phyloP scores from a whole-genome alignment of 1,140 invertebrate genomes.

The Eurosta solidaginis region DNA sequence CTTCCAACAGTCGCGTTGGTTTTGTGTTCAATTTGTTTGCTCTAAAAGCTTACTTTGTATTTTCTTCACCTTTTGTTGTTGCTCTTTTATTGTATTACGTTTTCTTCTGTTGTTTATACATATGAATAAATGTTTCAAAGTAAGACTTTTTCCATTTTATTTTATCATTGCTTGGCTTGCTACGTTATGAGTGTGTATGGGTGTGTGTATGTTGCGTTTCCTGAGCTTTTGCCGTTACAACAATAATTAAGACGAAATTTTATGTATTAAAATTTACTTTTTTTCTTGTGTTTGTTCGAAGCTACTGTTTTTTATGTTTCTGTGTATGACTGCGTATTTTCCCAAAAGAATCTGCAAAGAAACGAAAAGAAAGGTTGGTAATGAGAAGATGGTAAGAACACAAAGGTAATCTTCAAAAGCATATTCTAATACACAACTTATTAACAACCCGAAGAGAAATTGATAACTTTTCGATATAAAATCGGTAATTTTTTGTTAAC shows the following conservation, averaged over 20 bases:
- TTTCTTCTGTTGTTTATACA: background rate
- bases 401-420: background rate
- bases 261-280: background rate
- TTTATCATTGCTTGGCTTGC: background rate
- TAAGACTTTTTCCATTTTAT: too few relatives aligned
- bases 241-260: background rate
- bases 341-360: background rate
- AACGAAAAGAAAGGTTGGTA: background rate
- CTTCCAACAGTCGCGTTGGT: background rate
- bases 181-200: background rate
- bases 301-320: background rate
- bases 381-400: background rate
- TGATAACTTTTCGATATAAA: too few relatives aligned
- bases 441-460: too few relatives aligned
- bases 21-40: background rate
- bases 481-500: too few relatives aligned
- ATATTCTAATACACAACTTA: background rate
- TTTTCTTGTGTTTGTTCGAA: too few relatives aligned
- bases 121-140: background rate
- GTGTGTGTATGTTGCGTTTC: background rate
- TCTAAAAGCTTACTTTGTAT: background rate
- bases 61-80: conserved; percentile 1
- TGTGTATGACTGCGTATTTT: background rate
- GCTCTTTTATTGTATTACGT: background rate
- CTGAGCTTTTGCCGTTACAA: background rate